Conservation (phyloP, 2,888 invertebrate genomes). For the Eupithecia dodoneata region DNA sequence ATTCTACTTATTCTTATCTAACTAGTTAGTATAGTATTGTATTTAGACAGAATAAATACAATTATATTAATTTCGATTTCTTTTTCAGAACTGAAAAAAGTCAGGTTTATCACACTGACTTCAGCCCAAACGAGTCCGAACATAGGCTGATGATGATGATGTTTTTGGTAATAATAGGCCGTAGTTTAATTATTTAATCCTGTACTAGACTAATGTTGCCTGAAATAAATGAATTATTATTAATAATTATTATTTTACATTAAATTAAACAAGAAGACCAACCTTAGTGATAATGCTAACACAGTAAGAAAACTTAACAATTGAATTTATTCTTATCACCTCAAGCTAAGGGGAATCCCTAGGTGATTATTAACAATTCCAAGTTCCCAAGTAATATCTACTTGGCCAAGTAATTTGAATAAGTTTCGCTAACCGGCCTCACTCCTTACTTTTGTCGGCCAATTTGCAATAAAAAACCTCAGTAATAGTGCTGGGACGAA, state of each 20-base stretch:
- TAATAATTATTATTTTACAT: background rate
- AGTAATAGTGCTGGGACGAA: slow-evolving; percentile 17
- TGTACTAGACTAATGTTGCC: too few species aligned
- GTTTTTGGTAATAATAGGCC: too few species aligned
- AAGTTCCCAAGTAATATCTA: slow-evolving; percentile 34
- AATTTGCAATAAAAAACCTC: slow-evolving; percentile 38
- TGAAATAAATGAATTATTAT: background rate
- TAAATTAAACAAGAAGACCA: background rate
- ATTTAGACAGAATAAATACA: too few species aligned
- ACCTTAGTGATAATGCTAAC: background rate
- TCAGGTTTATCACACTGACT: too few species aligned
- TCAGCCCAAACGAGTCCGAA: too few species aligned
- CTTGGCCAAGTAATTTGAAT: slow-evolving; percentile 39
- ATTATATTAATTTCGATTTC: too few species aligned
- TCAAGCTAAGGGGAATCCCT: slow-evolving; percentile 29
- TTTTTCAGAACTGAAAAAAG: too few species aligned
- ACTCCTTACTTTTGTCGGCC: slow-evolving; percentile 33
- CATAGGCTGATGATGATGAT: too few species aligned
- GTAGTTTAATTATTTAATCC: too few species aligned
- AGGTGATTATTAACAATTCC: slow-evolving; percentile 38
- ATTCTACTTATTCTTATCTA: too few species aligned
- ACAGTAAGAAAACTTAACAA: slow-evolving; percentile 17
- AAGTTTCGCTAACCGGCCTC: slow-evolving; percentile 35
- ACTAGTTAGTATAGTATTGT: too few species aligned
- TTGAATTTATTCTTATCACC: slow-evolving; percentile 30